Base-by-base conservation (phyloP, 2,113 vertebrate species). In the Hyperoodon ampullatus region DNA sequence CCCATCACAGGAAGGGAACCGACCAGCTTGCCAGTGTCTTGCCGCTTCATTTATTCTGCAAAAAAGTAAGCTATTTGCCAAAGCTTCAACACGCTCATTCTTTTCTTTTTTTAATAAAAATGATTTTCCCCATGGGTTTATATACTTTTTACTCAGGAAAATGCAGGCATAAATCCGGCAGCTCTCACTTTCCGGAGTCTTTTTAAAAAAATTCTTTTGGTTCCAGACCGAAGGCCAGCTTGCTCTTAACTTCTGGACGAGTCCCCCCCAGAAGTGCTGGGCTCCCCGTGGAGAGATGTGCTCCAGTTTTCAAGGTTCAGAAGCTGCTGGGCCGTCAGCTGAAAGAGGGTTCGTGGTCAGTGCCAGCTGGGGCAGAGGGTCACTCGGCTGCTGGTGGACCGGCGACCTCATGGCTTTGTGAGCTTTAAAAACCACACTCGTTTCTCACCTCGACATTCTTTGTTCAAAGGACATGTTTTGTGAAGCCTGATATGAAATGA, bases 11-110 rank as follows among this genome's bases (percentile, higher is more conserved):
- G 14, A 24, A 26, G 19, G 61, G 12, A 3, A 16, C 21, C 1
- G 1, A 1, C 5, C 1, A 0, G 10, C 9, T 44, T 8, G 0
- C 1, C 6, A 0, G n/a, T 3, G 65, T 65, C 77, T 13, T 16
- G 1, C 3, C 1, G 19, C 19, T n/a, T 5, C 0, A 1, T 83
- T 78, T 15, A 15, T 23, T 26, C 15, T 11, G 18, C 24, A 2
- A n/a, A 30, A 10, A 60, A 60, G 55, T 1, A 15, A 58, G 6
- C 8, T 42, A 42, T 78, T 55, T 30, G n/a, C 39, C 72, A 47
- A 74, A 42, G n/a, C 39, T 71, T 72, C 35, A 26, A 24, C 10
- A 60, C 8, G 0, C 13, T 9, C 9, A 2, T 50, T 42, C 1
- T 86, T 58, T n/a, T 15, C 2, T 61, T 26, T 70, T n/a, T 58